phyloP scores from a whole-genome alignment of 2,113 vertebrate genomes.

The Hippocampus mohnikei region DNA sequence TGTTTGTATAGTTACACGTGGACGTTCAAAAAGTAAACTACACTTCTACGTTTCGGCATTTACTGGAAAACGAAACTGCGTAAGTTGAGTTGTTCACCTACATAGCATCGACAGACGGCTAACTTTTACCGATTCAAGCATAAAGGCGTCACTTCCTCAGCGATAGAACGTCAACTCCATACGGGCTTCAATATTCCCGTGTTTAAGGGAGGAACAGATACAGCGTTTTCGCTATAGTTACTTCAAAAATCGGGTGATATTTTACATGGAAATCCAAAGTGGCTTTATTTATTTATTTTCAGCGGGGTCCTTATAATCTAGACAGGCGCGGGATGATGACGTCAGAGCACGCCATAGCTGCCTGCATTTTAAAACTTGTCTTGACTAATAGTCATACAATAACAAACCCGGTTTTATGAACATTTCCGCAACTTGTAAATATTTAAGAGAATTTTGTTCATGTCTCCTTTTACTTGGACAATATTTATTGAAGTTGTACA shows the following conservation, averaged over 20 bases:
- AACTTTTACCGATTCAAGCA: slow-evolving; percentile 40
- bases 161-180: slow-evolving; percentile 22
- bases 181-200: slow-evolving; percentile 7
- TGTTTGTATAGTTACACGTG: not conserved
- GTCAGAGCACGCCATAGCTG: slow-evolving; percentile 1
- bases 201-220: not conserved
- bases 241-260: not conserved
- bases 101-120: not conserved
- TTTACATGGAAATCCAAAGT: not conserved
- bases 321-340: slow-evolving; percentile 17
- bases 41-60: not conserved
- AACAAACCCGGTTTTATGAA: not conserved
- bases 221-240: slow-evolving; percentile 16
- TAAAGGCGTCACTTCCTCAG: slow-evolving; percentile 33
- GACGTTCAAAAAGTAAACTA: no score
- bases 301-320: slow-evolving; percentile 38
- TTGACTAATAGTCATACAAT: not conserved
- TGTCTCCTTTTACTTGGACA: not conserved
- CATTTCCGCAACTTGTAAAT: not conserved
- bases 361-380: slow-evolving; percentile 18
- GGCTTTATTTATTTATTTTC: slow-evolving; percentile 45
- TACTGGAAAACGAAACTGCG: slow-evolving; percentile 48
- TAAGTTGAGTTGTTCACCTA: slow-evolving; percentile 39
- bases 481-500: not conserved
- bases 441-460: no score